Conservation (phyloP, 2,888 invertebrate genomes). For the Lepeophtheirus nordmannii region DNA sequence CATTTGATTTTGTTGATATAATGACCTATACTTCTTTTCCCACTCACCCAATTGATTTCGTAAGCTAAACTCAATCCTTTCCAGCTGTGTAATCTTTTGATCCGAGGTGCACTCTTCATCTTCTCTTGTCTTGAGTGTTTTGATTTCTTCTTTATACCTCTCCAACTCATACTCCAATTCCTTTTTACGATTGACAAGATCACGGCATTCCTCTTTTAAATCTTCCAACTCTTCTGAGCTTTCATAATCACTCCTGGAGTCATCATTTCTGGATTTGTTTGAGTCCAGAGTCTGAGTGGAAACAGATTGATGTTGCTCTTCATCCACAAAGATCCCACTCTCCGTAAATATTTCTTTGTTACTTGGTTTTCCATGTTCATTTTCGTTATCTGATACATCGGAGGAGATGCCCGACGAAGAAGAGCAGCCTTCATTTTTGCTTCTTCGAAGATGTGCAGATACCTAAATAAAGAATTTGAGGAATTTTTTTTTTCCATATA, state of each 20-base stretch:
- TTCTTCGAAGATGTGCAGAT: background rate
- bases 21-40: conserved; percentile 17
- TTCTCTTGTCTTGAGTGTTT: background rate
- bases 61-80: conserved; percentile 11
- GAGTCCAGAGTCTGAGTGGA: background rate
- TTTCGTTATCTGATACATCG: background rate
- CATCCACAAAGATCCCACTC: conserved; percentile 1
- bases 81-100: conserved; percentile 15
- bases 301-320: background rate
- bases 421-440: background rate
- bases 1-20: conserved; percentile 8
- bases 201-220: conserved; percentile 5
- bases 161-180: conserved; percentile 19
- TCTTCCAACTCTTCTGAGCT: conserved; percentile 15
- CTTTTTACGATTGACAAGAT: conserved; percentile 17
- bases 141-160: conserved; percentile 15
- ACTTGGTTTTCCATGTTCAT: background rate
- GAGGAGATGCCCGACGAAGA: background rate
- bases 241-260: conserved; percentile 11
- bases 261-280: background rate
- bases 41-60: conserved; percentile 19
- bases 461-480: background rate
- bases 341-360: background rate
- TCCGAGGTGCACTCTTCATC: conserved; percentile 11
- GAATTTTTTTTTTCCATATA: too few species aligned